Evolutionary conservation across 2,888 invertebrate genomes (phyloP).

Genomic region (Chloromyia formosa): DNA sequence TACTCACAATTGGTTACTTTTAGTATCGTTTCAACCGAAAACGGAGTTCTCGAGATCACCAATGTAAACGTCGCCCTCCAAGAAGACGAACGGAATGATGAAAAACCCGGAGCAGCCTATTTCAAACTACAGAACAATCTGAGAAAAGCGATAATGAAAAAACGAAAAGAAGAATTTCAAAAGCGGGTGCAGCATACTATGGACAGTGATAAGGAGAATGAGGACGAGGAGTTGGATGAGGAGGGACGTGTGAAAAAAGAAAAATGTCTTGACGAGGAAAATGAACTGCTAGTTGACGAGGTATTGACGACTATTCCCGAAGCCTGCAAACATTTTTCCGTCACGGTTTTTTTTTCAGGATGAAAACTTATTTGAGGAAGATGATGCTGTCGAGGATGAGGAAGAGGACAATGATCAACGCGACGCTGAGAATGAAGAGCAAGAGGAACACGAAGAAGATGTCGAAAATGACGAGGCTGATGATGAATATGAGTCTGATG

Average conservation of each 20-base stretch:
- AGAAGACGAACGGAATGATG: constrained; percentile 41
- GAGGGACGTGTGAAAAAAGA: constrained; percentile 54
- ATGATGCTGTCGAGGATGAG: constrained; percentile 1
- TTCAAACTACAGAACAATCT: constrained; percentile 76
- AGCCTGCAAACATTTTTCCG: too few species aligned
- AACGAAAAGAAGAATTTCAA: constrained; percentile 74
- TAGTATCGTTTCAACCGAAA: constrained; percentile 64
- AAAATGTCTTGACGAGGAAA: constrained; percentile 55
- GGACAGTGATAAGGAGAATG: constrained; percentile 48
- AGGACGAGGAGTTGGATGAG: constrained; percentile 58
- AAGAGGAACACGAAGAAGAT: constrained; percentile 50
- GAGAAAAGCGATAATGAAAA: constrained; percentile 75
- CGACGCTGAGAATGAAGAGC: constrained; percentile 51
- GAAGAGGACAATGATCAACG: constrained; percentile 33
- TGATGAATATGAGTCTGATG: constrained; percentile 55
- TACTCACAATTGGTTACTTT: too few species aligned
- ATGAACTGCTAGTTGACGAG: constrained; percentile 62
- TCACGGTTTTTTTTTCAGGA: constrained; percentile 40
- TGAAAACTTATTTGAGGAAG: constrained; percentile 54
- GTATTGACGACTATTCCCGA: too few species aligned
- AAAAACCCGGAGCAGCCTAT: constrained; percentile 76
- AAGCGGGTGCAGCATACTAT: constrained; percentile 62
- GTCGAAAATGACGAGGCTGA: constrained; percentile 54
- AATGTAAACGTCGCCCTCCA: constrained; percentile 55
- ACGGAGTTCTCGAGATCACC: constrained; percentile 64